Base-by-base conservation (phyloP, 1,140 invertebrate species). In the Bombus sylvicola region DNA sequence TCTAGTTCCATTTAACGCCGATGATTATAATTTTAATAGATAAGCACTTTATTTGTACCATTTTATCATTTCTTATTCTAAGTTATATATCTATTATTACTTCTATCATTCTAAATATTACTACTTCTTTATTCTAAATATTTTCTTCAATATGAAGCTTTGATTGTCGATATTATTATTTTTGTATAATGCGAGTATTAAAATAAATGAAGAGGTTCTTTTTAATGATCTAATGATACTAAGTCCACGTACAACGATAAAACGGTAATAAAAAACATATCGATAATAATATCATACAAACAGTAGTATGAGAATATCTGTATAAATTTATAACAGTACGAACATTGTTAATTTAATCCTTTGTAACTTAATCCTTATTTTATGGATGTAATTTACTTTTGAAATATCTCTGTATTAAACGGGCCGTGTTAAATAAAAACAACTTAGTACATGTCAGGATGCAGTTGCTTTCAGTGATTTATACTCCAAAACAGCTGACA, bases 341-440 rank as follows among this genome's bases (percentile, higher is more conserved):
- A 43, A 74, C 5, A 22, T 13, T 47, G 41, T 25, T 74, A 5
- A 39, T n/a, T 73, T 73, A 74, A 74, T 47, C n/a, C n/a, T 12
- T 47, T 18, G 6, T 41, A 47, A 39, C 15, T 73, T 73, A 74
- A 74, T 47, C 72, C 41, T 12, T 47, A 28, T n/a, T 74, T 74
- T 74, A 74, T 73, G 41, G 9, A 31, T 13, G n/a, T 73, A 73
- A 73, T 41, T n/a, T 73, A n/a, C 39, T 73, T 73, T 31, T 28
- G 39, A 73, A 43, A 73, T 71, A 71, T 71, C 37, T 10, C 10
- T 39, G 22, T 34, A 47, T 34, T 31, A 74, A 74, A 47, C n/a
- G 28, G 22, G 12, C 10, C 10, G 10, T 22, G n/a, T 25, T 31
- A 25, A 74, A 74, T 47, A 74, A 74, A 74, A 74, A 47, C n/a